A percentile compares a stretch with the other conserved stretches of the same genome.
These are phyloP conservation scores for Antennarius maculatus DNA, from an alignment of 2,797 vertebrate species.

Conservation along the genomic window DNA sequence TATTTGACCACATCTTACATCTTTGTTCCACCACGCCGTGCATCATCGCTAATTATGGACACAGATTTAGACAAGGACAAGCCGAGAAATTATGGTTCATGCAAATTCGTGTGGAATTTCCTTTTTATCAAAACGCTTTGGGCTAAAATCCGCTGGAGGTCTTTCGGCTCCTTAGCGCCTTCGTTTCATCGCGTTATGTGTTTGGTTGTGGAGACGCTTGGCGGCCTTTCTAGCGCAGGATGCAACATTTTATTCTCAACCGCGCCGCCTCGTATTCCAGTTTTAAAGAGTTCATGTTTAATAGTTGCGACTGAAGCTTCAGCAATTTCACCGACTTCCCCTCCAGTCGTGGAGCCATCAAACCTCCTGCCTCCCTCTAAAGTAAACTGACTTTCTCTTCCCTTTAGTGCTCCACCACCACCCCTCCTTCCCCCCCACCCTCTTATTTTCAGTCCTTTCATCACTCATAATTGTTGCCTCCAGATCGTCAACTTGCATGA, in stretches of 20 bases:
- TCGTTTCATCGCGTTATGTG: constrained; percentile 43
- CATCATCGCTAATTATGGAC: constrained; percentile 12
- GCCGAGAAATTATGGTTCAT: constrained; percentile 6
- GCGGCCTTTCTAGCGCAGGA: constrained; percentile 54
- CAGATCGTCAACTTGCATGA: constrained; percentile 83
- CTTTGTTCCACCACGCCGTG: neutral
- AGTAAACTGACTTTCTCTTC: constrained; percentile 48
- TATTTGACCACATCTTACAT: constrained; percentile 1
- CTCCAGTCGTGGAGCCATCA: constrained; percentile 22
- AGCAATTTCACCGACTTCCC: constrained; percentile 24
- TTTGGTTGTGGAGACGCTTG: constrained; percentile 29
- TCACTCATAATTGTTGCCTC: constrained; percentile 79
- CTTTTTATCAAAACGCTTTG: constrained; percentile 10
- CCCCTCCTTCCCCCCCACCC: neutral
- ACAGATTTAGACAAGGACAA: neutral
- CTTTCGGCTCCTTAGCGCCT: constrained; percentile 26
- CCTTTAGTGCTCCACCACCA: constrained; percentile 56
- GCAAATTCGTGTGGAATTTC: constrained; percentile 20
- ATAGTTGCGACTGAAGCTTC: constrained; percentile 31
- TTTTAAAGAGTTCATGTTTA: constrained; percentile 39
- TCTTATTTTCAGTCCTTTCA: constrained; percentile 67
- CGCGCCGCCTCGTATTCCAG: constrained; percentile 47
- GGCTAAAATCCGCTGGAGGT: constrained; percentile 47
- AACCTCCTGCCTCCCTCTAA: constrained; percentile 39
- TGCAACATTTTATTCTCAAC: constrained; percentile 63